Conservation (phyloP, 64 coral and sea anemone genomes). For the Orbicella faveolata region DNA sequence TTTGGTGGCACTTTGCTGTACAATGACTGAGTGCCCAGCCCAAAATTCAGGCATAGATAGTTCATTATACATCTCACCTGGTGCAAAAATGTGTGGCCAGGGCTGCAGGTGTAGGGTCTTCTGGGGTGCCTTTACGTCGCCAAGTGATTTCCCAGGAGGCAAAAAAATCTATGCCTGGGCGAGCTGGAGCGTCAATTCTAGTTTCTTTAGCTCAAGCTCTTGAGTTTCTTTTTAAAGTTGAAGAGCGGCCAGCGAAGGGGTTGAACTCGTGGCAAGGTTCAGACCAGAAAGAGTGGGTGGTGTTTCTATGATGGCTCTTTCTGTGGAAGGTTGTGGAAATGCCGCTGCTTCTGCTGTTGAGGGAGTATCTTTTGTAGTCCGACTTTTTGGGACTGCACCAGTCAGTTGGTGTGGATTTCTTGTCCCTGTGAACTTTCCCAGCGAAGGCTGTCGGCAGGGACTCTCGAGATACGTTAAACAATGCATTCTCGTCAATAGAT, state of each 20-base stretch:
- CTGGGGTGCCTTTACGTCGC: not conserved
- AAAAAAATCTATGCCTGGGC: too few species aligned
- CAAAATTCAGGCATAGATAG: slow-evolving; percentile 6
- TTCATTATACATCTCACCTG: slow-evolving; percentile 16
- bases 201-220: not conserved
- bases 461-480: not conserved
- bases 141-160: not conserved
- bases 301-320: not conserved
- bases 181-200: not conserved
- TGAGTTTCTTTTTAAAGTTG: not conserved
- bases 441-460: not conserved
- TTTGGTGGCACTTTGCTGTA: not conserved
- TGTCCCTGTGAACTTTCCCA: not conserved
- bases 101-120: not conserved
- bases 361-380: not conserved
- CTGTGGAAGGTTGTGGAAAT: not conserved
- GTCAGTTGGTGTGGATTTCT: not conserved
- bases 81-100: slow-evolving; percentile 25
- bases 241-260: not conserved
- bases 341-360: not conserved
- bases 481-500: not conserved
- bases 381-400: not conserved
- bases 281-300: not conserved
- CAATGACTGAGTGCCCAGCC: not conserved
- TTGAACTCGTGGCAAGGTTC: not conserved